Evolutionary conservation across 1,140 invertebrate species (phyloP).

Genomic region (Hyphantria cunea): DNA sequence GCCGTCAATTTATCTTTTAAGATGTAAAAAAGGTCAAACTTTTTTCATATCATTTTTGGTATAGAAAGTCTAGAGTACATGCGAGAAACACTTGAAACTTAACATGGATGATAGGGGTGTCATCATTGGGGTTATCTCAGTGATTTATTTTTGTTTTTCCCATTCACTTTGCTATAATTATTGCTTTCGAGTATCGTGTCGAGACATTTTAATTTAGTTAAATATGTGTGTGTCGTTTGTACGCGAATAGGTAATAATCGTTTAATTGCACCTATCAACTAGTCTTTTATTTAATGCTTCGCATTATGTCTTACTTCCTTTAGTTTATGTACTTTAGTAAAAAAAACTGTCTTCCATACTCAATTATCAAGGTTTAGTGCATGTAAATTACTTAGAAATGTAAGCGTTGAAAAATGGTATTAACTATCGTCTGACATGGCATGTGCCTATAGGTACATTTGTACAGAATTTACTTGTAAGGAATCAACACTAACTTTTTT

Average conservation of each 20-base stretch:
- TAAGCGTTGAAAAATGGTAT: no score
- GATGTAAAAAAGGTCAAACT: slow-evolving; percentile 36
- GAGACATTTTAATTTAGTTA: not conserved
- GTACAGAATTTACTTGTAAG: no score
- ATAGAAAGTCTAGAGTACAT: slow-evolving; percentile 32
- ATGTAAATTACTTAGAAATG: no score
- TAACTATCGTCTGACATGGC: no score
- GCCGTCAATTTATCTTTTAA: slow-evolving; percentile 21
- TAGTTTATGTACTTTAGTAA: no score
- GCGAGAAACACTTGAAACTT: slow-evolving; percentile 30
- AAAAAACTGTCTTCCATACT: no score
- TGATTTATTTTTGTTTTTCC: slow-evolving; percentile 10
- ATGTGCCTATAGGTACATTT: no score
- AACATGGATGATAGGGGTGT: slow-evolving; percentile 30
- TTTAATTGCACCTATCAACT: not conserved
- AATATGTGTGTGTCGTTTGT: not conserved
- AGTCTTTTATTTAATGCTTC: not conserved
- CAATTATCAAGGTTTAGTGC: no score
- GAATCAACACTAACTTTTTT: no score
- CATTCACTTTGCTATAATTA: slow-evolving; percentile 3
- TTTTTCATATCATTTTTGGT: slow-evolving; percentile 42
- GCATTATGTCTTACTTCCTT: no score
- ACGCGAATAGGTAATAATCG: no score
- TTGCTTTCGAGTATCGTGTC: not conserved
- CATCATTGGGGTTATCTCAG: slow-evolving; percentile 35